Percentiles rank a stretch among this genome's conserved stretches.
Conservation (phyloP, 2,113 vertebrate species). For the Rhipidura dahli region DNA sequence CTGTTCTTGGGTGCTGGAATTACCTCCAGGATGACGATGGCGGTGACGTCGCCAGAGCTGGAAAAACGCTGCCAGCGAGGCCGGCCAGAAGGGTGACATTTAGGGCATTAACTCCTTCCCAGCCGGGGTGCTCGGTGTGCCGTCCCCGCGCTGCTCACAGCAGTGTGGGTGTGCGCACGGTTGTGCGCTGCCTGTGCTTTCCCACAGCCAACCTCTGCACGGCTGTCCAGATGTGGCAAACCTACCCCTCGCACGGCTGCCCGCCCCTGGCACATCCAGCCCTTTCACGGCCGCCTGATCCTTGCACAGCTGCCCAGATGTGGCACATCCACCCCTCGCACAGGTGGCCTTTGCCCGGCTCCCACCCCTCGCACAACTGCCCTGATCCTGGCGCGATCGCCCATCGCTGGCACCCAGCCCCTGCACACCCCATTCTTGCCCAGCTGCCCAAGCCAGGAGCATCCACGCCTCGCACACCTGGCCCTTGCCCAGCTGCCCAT, state of each 20-base stretch:
- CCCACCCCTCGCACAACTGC: too few relatives aligned
- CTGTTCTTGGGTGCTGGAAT: not conserved
- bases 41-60: not conserved
- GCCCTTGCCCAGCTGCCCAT: not conserved
- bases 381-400: not conserved
- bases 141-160: rapidly evolving
- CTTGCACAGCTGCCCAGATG: not conserved
- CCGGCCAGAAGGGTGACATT: not conserved
- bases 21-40: not conserved
- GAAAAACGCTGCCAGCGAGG: not conserved
- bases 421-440: not conserved
- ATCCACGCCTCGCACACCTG: not conserved
- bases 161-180: not conserved
- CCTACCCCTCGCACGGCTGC: rapidly evolving
- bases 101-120: not conserved
- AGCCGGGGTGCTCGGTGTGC: rapidly evolving
- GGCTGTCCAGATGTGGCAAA: not conserved
- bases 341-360: not conserved
- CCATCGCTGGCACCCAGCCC: too few relatives aligned
- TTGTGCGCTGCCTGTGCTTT: rapidly evolving
- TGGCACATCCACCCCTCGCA: not conserved
- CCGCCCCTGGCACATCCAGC: not conserved
- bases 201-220: not conserved
- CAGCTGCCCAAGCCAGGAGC: not conserved
- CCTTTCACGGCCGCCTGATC: rapidly evolving